Conservation (phyloP, 2,797 vertebrate species). For the Sus cebifrons region DNA sequence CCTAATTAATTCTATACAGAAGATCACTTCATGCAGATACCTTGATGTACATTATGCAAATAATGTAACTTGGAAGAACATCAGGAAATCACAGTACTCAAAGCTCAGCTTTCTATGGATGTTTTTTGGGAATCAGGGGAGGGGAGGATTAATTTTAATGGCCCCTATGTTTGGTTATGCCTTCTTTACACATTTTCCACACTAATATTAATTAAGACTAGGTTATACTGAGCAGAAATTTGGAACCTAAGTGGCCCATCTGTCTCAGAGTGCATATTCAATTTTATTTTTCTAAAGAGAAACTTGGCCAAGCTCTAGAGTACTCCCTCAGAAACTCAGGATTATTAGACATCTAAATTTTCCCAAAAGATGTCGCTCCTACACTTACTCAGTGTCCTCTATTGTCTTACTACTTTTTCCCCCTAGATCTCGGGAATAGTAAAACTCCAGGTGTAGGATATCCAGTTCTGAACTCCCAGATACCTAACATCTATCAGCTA, state of each 20-base stretch:
- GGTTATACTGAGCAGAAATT: constrained; percentile 59
- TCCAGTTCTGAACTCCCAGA: not conserved
- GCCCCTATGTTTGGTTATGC: constrained; percentile 50
- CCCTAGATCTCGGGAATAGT: not conserved
- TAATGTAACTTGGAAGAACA: constrained; percentile 74
- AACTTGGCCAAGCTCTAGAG: constrained; percentile 13
- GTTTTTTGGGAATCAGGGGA: not conserved
- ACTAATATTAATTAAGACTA: constrained; percentile 75
- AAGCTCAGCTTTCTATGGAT: constrained; percentile 55
- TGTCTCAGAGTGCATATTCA: constrained; percentile 58
- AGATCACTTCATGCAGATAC: constrained; percentile 62
- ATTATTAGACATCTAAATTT: constrained; percentile 17
- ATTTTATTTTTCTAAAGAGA: constrained; percentile 18
- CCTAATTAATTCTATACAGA: constrained; percentile 65
- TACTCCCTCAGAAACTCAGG: constrained; percentile 35
- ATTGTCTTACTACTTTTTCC: not conserved
- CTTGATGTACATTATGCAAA: constrained; percentile 7
- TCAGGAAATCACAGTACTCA: constrained; percentile 50
- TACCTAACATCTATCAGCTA: not conserved
- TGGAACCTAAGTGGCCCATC: constrained; percentile 72
- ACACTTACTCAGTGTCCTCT: not conserved
- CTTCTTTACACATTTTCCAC: constrained; percentile 68
- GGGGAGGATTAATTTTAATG: not conserved
- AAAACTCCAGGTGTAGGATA: not conserved
- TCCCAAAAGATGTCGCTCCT: constrained; percentile 59